phyloP scores from a whole-genome alignment of 1,140 invertebrate species.

The Procambarus clarkii region DNA sequence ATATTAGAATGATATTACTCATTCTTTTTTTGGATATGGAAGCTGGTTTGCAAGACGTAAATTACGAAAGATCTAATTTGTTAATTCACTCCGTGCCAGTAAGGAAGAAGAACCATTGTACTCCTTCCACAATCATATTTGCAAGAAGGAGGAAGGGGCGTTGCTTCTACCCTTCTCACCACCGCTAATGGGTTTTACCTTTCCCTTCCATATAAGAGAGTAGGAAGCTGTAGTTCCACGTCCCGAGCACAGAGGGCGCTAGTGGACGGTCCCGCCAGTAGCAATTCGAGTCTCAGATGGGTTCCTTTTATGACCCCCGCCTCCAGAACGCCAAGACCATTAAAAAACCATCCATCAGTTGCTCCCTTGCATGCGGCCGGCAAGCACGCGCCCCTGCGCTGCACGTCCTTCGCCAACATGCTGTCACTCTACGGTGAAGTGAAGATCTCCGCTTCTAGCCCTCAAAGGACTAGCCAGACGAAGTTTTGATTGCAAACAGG shows the following conservation, averaged over 20 bases:
- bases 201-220: not conserved
- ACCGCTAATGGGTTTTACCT: not conserved
- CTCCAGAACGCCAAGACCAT: not conserved
- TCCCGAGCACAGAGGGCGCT: not conserved
- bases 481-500: not conserved
- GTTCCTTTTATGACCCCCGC: not conserved
- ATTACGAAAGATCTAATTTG: too few relatives aligned
- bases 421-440: not conserved
- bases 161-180: not conserved
- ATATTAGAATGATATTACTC: too few relatives aligned
- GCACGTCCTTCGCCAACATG: not conserved
- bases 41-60: too few relatives aligned
- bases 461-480: not conserved
- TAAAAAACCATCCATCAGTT: slow-evolving; percentile 9
- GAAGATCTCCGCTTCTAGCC: not conserved
- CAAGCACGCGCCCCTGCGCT: not conserved
- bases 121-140: too few relatives aligned
- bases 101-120: too few relatives aligned
- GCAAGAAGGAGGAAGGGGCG: not conserved
- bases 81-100: too few relatives aligned
- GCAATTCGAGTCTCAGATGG: not conserved
- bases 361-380: not conserved
- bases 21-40: too few relatives aligned
- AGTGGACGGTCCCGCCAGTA: not conserved
- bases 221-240: not conserved